These are phyloP conservation scores for Griposia aprilina DNA, from an alignment of 2,888 invertebrate genomes.

Conservation along the genomic window DNA sequence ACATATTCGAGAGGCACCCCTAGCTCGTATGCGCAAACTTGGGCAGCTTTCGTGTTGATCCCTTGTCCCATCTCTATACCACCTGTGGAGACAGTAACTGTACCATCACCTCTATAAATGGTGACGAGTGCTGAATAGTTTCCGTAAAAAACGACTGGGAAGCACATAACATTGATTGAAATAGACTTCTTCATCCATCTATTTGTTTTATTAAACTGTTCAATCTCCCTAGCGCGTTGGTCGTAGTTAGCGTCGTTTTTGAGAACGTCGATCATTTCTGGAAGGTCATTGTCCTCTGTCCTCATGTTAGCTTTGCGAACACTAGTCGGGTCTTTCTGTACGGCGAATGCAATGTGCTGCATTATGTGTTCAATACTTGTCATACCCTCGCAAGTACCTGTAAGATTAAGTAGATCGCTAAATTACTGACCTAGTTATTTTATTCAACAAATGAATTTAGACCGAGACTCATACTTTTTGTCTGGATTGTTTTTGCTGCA, in stretches of 20 bases:
- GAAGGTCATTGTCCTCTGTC: slow-evolving; percentile 82
- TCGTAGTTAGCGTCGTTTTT: slow-evolving; percentile 90
- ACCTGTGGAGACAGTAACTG: slow-evolving; percentile 93
- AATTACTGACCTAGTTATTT: neutral
- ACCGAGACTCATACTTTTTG: neutral
- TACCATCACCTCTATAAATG: slow-evolving; percentile 93
- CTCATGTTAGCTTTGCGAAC: slow-evolving; percentile 91
- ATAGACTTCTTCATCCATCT: slow-evolving; percentile 94
- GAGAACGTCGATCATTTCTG: slow-evolving; percentile 89
- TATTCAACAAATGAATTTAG: neutral
- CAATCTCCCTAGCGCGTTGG: slow-evolving; percentile 85
- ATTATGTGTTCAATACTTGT: slow-evolving; percentile 92
- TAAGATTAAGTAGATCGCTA: slow-evolving; percentile 10
- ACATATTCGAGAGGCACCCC: slow-evolving; percentile 92
- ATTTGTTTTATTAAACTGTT: slow-evolving; percentile 92
- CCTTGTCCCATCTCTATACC: slow-evolving; percentile 95
- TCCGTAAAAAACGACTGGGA: slow-evolving; percentile 90
- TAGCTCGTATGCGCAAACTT: slow-evolving; percentile 93
- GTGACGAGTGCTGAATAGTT: slow-evolving; percentile 91
- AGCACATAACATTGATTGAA: slow-evolving; percentile 92
- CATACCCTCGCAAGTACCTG: slow-evolving; percentile 91
- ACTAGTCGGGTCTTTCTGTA: slow-evolving; percentile 90
- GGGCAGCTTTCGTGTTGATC: slow-evolving; percentile 94
- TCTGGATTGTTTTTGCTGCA: neutral
- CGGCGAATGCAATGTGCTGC: slow-evolving; percentile 92